These are phyloP conservation scores for Spodoptera picta DNA, from an alignment of 2,888 invertebrate genomes.

Conservation along the genomic window DNA sequence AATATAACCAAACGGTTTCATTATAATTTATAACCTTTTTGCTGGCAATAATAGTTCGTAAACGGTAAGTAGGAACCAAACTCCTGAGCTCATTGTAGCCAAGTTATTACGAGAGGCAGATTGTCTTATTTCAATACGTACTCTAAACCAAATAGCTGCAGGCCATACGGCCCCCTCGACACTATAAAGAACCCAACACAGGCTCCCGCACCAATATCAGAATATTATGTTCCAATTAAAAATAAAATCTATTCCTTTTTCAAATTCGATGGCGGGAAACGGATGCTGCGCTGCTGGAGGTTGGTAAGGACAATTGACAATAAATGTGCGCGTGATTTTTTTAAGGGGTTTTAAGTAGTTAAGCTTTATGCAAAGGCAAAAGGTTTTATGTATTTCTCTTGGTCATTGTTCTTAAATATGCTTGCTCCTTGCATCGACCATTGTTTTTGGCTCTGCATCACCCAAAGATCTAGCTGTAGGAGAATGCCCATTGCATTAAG, in stretches of 20 bases:
- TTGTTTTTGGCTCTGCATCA: no score
- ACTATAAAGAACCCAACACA: conserved; percentile 68
- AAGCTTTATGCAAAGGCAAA: no score
- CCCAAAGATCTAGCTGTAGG: no score
- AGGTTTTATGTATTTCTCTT: no score
- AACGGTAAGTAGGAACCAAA: conserved; percentile 32
- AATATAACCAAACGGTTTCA: no score
- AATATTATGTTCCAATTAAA: conserved; percentile 88
- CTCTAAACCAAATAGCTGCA: conserved; percentile 82
- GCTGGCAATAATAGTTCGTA: conserved; percentile 39
- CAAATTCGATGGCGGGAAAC: conserved; percentile 66
- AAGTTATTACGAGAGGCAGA: conserved; percentile 77
- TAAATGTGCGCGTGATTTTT: conserved; percentile 19
- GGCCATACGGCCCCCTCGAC: conserved; percentile 73
- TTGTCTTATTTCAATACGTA: conserved; percentile 83
- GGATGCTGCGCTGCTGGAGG: conserved; percentile 65
- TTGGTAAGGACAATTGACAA: conserved; percentile 41
- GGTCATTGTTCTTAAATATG: no score
- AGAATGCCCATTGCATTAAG: no score
- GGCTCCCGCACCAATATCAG: conserved; percentile 69
- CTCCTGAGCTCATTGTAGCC: conserved; percentile 35
- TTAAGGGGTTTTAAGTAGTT: background rate
- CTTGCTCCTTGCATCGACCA: no score
- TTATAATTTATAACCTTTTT: background rate
- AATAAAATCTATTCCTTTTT: conserved; percentile 70